Base-by-base conservation (phyloP, 2,888 invertebrate genomes). In the Sarcophaga caerulescens region DNA sequence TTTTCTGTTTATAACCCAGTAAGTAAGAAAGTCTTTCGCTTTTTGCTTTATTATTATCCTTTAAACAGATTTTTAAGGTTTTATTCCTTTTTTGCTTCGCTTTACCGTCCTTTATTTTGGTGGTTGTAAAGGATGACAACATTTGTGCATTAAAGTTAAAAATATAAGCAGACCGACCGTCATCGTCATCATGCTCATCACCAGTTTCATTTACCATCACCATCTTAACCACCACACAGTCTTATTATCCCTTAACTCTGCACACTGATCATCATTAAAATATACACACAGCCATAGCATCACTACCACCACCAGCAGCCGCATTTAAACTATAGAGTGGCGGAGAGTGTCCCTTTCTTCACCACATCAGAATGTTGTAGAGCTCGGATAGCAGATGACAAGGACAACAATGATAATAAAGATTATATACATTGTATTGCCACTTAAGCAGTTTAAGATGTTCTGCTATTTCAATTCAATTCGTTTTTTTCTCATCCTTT, bases 381-480 rank as follows among this genome's bases (percentile, higher is more conserved):
- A 35, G 35, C 8, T 8, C 8, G 35, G 35, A 35, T 35, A 35
- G 73, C 14, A 66, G 73, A 65, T 70, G 63, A 75, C 60, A 70
- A 75, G 60, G 70, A 75, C 69, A 78, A 82, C 65, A 78, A 70
- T 75, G 81, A 79, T 82, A 82, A 78, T 82, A 85, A 85, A 74
- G 79, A 85, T 85, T 79, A 79, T 74, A 52, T 44, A 60, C 74
- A 75, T 82, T 81, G 78, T 76, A 82, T 85, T 70, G 78, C 78
- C 74, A 82, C 78, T 85, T 79, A 85, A 78, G 81, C 60, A 82
- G 85, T 85, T 35, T 85, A 85, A 82, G 75, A 85, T 79, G 73
- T 81, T 81, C 66, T 69, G 81, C 14, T 52, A 79, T 82, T 75
- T 74, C 73, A 57, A 63, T 80, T 70, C 63, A 73, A 68, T 77